Conservation (phyloP, 1,140 invertebrate species). For the Stegodyphus mimosarum region DNA sequence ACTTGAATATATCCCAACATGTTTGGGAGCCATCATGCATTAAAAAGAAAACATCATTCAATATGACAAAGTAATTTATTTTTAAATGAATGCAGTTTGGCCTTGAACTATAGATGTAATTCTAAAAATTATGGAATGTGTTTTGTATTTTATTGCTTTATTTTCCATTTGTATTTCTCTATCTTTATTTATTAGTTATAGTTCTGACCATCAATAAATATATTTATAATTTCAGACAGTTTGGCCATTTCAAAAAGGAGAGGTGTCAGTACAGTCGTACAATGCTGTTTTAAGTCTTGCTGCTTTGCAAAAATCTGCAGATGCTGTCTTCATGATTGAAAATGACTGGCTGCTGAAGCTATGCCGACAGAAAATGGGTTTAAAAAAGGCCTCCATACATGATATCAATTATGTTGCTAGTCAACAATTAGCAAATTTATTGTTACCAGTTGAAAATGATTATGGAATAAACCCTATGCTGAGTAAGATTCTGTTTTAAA, state of each 20-base stretch:
- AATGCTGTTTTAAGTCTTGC: constrained; percentile 69
- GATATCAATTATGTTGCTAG: constrained; percentile 69
- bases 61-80: no score
- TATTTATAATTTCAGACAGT: constrained; percentile 64
- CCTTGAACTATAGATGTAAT: no score
- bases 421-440: constrained; percentile 67
- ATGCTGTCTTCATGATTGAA: constrained; percentile 69
- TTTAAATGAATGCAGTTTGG: no score
- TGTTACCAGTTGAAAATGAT: constrained; percentile 64
- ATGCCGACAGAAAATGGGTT: constrained; percentile 66
- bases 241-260: constrained; percentile 69
- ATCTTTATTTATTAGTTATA: no score
- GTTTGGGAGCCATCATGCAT: no score
- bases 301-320: constrained; percentile 67
- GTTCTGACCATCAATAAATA: no score
- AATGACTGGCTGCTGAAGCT: constrained; percentile 69
- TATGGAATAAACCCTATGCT: constrained; percentile 1
- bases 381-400: constrained; percentile 66
- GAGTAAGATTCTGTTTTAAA: constrained; percentile 14
- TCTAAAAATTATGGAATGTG: no score
- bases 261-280: constrained; percentile 71
- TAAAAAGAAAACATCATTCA: no score
- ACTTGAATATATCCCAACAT: no score
- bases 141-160: no score
- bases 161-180: no score